Evolutionary conservation across 2,113 vertebrate species (phyloP).

Genomic region (Heptranchias perlo): DNA sequence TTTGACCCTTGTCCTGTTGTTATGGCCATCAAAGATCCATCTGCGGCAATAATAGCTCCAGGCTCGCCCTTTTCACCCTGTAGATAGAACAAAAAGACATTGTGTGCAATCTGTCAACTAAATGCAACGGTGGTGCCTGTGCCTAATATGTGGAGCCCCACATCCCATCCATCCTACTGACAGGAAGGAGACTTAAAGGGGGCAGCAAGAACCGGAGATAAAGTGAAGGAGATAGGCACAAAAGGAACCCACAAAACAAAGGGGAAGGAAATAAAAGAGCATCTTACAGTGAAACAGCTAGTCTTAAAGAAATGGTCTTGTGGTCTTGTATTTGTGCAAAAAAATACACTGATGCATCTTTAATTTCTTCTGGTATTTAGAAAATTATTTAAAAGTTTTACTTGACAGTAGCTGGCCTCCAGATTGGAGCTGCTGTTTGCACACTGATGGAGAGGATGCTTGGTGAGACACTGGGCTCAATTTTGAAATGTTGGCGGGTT

Average conservation of each 20-base stretch:
- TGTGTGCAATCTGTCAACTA: not conserved
- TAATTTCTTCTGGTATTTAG: not conserved
- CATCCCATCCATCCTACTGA: not conserved
- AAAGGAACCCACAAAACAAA: not conserved
- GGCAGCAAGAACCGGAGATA: not conserved
- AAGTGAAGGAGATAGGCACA: not conserved
- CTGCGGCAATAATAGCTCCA: slow-evolving; percentile 56
- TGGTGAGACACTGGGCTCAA: not conserved
- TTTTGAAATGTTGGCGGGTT: not conserved
- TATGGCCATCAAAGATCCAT: slow-evolving; percentile 55
- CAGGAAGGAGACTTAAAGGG: not conserved
- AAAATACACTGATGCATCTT: not conserved
- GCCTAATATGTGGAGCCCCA: not conserved
- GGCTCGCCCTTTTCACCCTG: slow-evolving; percentile 89
- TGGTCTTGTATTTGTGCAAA: not conserved
- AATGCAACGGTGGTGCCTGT: not conserved
- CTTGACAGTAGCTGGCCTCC: not conserved
- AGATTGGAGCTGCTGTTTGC: not conserved
- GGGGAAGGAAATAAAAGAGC: not conserved
- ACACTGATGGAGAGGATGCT: not conserved
- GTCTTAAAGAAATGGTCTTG: not conserved
- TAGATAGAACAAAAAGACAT: not conserved
- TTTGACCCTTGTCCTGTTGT: too few species aligned
- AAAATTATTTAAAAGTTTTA: not conserved
- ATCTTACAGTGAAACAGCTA: not conserved